Percentiles rank a stretch among this genome's conserved stretches.
Evolutionary conservation across 2,113 vertebrate species (phyloP).

Genomic region (Himantopus leucocephalus): DNA sequence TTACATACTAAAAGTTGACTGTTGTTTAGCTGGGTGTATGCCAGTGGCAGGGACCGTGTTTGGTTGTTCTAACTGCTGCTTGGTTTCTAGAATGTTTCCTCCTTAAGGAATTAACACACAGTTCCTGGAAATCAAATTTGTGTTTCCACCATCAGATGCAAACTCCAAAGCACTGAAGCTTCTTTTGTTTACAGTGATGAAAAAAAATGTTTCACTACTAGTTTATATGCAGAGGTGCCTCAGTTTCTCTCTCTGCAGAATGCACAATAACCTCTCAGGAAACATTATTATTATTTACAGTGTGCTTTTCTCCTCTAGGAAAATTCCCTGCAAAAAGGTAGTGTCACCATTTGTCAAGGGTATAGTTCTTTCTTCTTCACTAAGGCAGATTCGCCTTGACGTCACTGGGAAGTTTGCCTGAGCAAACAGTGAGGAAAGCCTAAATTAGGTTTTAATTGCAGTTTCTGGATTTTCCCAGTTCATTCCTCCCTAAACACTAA

Average conservation of each 20-base stretch:
- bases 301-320: neutral
- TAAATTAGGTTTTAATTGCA: neutral
- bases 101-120: neutral
- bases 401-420: neutral
- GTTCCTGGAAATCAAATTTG: neutral
- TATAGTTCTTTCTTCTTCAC: neutral
- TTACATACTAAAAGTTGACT: neutral
- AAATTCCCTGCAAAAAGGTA: neutral
- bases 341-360: neutral
- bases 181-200: neutral
- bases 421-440: neutral
- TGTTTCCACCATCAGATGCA: neutral
- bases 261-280: neutral
- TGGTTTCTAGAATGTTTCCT: neutral
- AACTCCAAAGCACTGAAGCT: neutral
- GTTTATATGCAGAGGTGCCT: neutral
- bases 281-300: neutral
- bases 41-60: neutral
- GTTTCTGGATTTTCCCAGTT: slow-evolving; percentile 18
- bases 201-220: neutral
- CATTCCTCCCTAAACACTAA: neutral
- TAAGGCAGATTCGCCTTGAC: neutral
- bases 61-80: neutral
- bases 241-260: neutral
- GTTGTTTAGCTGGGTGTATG: neutral